Base-by-base conservation (phyloP, 2,797 vertebrate species). In the Mareca strepera region DNA sequence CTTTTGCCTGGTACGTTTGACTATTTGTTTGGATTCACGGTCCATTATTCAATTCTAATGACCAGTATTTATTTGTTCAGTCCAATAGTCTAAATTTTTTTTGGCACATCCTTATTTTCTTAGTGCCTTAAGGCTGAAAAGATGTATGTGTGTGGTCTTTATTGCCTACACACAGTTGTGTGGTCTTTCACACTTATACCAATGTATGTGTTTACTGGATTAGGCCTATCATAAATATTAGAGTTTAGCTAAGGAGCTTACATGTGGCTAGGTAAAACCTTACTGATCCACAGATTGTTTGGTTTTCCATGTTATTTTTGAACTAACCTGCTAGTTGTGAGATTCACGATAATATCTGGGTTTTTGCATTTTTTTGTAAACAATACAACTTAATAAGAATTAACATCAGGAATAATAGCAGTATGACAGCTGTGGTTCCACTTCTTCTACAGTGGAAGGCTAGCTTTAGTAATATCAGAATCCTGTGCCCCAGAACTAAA, bases 31-130 rank as follows among this genome's bases (percentile, higher is more conserved):
- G 90, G 91, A 80, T 94, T 96, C 7, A 4, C 80, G 64, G 78
- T 82, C 83, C 95, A 93, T 94, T 94, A 90, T 94, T 96, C 86
- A 94, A 48, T 60, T 85, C 83, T 87, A 86, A 92, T 87, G 93
- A 96, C 86, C 72, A 29, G 41, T 82, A 85, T 97, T 97, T 96
- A 94, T 97, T 97, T 97, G 83, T 92, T 96, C 92, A 94, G 72
- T 43, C 72, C 58, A 88, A 44, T 17, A 92, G 75, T 35, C 88
- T 84, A 66, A 76, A 75, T 92, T 93, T 96, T 94, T 88, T 82
- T 52, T 64, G 88, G 53, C 86, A 93, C 26, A 72, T 87, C 88
- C 86, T 95, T 93, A 64, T 96, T 97, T 94, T 88, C 81, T 82
- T 70, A 92, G 78, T 79, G 59, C 48, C n/a, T 31, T 53, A 22